These are phyloP conservation scores for Acanthornis magna DNA, from an alignment of 2,797 vertebrate species.

Conservation along the genomic window DNA sequence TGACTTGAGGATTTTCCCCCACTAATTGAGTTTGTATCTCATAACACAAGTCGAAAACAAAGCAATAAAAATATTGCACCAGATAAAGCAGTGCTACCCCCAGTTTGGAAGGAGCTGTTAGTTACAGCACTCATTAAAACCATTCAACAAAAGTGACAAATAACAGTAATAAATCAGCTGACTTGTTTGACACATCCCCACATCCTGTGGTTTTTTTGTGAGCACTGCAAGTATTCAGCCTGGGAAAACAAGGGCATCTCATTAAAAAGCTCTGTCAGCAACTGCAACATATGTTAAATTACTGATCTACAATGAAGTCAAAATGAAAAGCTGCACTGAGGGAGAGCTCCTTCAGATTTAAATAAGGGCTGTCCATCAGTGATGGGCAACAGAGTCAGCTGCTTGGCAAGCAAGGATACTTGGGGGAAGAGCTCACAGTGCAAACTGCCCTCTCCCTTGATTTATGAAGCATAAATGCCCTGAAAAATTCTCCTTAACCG, in stretches of 20 bases:
- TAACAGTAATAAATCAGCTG: background rate
- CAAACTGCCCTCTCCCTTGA: background rate
- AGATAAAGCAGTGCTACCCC: background rate
- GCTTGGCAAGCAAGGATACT: rapidly evolving
- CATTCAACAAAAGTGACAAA: background rate
- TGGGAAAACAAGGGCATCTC: background rate
- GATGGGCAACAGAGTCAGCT: background rate
- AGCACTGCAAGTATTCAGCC: background rate
- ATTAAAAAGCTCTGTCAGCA: background rate
- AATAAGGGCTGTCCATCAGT: background rate
- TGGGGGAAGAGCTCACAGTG: background rate
- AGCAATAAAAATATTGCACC: background rate
- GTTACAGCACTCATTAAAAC: slow-evolving; percentile 11
- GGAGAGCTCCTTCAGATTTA: background rate
- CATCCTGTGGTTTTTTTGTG: background rate
- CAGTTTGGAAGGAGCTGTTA: background rate
- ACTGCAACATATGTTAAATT: background rate
- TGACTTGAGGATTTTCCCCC: background rate
- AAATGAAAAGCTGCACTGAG: background rate
- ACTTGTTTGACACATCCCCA: background rate
- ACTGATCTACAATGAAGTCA: background rate
- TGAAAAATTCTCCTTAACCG: background rate
- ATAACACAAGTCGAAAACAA: background rate
- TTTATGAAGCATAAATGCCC: background rate
- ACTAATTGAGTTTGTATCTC: background rate